Evolutionary conservation across 2,888 invertebrate genomes (phyloP).

Genomic region (Phragmatobia fuliginosa): DNA sequence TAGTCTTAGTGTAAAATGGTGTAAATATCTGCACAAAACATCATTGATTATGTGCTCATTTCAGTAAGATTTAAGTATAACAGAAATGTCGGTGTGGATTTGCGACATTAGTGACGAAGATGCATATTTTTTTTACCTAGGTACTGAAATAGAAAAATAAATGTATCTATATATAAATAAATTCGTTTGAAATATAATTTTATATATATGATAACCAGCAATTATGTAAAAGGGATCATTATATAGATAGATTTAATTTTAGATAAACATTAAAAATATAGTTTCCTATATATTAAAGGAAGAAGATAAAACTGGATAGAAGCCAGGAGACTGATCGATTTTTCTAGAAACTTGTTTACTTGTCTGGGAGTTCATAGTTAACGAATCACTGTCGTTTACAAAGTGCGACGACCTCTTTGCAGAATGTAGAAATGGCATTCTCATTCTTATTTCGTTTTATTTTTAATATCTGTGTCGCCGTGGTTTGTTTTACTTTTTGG

Average conservation of each 20-base stretch:
- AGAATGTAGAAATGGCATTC: conserved; percentile 30
- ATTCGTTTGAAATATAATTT: not conserved
- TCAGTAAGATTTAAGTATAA: not conserved
- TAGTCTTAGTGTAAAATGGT: not conserved
- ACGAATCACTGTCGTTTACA: conserved; percentile 40
- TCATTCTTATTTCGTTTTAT: conserved; percentile 26
- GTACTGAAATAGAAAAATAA: not conserved
- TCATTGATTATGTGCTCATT: not conserved
- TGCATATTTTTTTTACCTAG: too few relatives aligned
- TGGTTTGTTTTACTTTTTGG: conserved; percentile 25
- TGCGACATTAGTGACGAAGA: not conserved
- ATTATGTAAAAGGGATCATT: too few relatives aligned
- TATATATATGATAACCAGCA: not conserved
- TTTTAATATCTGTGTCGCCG: conserved; percentile 35
- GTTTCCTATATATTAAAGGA: not conserved
- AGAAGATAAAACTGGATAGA: conserved; percentile 48
- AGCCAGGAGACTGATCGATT: conserved; percentile 63
- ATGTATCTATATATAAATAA: too few relatives aligned
- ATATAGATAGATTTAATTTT: too few relatives aligned
- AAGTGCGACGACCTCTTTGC: conserved; percentile 51
- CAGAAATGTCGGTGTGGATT: not conserved
- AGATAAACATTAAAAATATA: too few relatives aligned
- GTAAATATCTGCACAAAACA: not conserved
- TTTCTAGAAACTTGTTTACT: conserved; percentile 61
- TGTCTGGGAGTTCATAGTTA: conserved; percentile 55